Evolutionary conservation across 2,113 vertebrate species (phyloP), one percentile per base, ranked within the genome.

Genomic region (Athene noctua): DNA sequence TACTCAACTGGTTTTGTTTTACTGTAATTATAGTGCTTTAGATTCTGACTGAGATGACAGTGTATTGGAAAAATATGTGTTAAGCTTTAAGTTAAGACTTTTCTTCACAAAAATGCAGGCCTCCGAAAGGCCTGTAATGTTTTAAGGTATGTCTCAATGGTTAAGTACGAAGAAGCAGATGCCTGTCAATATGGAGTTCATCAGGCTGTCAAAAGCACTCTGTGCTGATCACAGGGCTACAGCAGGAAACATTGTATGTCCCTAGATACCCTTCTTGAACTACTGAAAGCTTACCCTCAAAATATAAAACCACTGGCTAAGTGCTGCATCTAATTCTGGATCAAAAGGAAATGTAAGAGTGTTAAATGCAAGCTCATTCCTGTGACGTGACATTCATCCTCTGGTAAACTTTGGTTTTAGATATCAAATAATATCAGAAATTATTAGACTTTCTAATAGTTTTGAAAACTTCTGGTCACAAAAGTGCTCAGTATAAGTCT

Each of bases 1-100:
- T 52, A 14, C 26, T 62, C 9, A 62, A 62, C 1, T n/a, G 2
- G n/a, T 73, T 44, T 47, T 61, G 1, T 20, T 66, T 90, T 66
- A 21, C 5, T 38, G 20, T 57, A 67, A 44, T 27, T 47, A 4
- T 13, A 46, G 10, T 30, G 11, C 18, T 81, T 79, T 38, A 71
- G 46, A 29, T 4, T 4, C 2, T 6, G 1, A 11, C 2, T 46
- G 34, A 72, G 17, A 67, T 44, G 10, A 38, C 4, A 42, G 1
- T 10, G 12, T 68, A 2, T 55, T 55, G 5, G 29, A 40, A 85
- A 85, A 79, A 44, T 34, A 49, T 0, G 0, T 55, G 17, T 26
- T 71, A 72, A 82, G 12, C 12, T 74, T 79, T 47, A 15, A 47
- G 11, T 16, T n/a, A 40, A 91, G 36, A 34, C 3, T 23, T 70